These are phyloP conservation scores for Pyrrhura leucotis DNA, from an alignment of 2,797 vertebrate genomes.

Conservation along the genomic window DNA sequence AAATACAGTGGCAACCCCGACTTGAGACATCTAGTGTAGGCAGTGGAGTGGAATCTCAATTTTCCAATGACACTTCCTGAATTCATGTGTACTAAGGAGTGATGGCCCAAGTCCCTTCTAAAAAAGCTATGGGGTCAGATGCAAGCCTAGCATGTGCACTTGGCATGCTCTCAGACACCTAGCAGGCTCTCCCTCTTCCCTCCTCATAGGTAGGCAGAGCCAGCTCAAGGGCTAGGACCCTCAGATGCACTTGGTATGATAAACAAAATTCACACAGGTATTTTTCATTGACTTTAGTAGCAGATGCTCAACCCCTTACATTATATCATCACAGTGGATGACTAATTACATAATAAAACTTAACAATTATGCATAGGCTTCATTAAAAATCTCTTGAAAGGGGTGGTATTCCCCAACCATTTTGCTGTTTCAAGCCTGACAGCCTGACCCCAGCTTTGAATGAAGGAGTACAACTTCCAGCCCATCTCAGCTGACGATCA, in stretches of 20 bases:
- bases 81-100: background rate
- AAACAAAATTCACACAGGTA: background rate
- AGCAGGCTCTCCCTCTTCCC: background rate
- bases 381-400: background rate
- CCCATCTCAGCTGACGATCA: background rate
- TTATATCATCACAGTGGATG: background rate
- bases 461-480: background rate
- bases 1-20: background rate
- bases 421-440: background rate
- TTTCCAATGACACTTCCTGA: background rate
- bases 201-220: background rate
- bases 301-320: constrained; percentile 1
- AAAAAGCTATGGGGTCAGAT: background rate
- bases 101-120: background rate
- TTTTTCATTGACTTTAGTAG: constrained; percentile 30
- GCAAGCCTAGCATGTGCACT: background rate
- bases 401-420: background rate
- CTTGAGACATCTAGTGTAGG: background rate
- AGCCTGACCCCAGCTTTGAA: background rate
- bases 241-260: background rate
- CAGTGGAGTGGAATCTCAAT: background rate
- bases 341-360: background rate
- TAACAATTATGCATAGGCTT: background rate
- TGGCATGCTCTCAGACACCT: background rate
- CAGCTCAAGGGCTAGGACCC: background rate